Evolutionary conservation across 2,797 vertebrate genomes (phyloP), one percentile per base, ranked within the genome.

Genomic region (Xenops minutus): DNA sequence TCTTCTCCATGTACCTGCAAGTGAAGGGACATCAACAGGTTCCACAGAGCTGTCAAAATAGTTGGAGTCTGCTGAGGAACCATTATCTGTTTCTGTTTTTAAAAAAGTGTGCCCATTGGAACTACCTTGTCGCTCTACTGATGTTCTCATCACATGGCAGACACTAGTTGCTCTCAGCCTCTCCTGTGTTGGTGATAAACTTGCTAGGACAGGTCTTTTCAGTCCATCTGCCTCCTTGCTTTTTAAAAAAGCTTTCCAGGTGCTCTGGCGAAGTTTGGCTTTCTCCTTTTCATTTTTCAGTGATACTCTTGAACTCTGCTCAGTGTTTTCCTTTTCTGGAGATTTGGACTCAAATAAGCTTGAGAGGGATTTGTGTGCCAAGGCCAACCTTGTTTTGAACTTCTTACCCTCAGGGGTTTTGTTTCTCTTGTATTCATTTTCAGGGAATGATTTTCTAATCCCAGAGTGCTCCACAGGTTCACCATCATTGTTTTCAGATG

Each of bases 301-400:
- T 21, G 94, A 74, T 14, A 66, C 46, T 51, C 91, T 97, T 23
- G 91, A 92, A 64, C 48, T 94, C 76, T 96, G 97, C 14, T 97
- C 93, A 8, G 89, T 61, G 21, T 93, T 98, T 62, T 98, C 98
- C 82, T 98, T 99, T 66, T 99, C 98, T 64, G 95, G 54, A 36
- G 93, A 96, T 89, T 96, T 98, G 22, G 98, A 98, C 96, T 99
- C 99, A 95, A 99, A 99, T 48, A 99, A 98, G 71, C 98, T 98
- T 34, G 98, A 98, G 26, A 99, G 97, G 17, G 99, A 99, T 94
- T 98, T 99, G 46, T 99, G 99, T 21, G 98, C 99, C 92, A 98
- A 98, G 72, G 98, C 98, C 30, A 99, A 94, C 54, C 98, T 98
- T 77, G 98, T 98, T 55, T 96, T 98, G 49, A 99, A 97, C 67